Base-by-base conservation (phyloP, 1,140 invertebrate species). In the Leptopilina clavipes region DNA sequence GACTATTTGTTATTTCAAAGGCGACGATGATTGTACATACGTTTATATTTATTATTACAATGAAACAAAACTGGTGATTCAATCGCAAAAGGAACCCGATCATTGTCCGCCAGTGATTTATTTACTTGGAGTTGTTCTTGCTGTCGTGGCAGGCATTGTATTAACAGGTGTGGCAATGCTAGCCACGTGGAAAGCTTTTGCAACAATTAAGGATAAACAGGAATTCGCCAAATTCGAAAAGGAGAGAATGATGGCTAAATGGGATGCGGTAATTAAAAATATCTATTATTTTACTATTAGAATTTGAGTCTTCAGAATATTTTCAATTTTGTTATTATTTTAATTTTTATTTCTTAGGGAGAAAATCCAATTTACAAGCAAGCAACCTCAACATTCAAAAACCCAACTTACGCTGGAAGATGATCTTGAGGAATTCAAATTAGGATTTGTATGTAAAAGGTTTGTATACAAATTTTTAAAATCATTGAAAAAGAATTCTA, bases 361-460 rank as follows among this genome's bases (percentile, higher is more conserved):
- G 97, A 99, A 89, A 99, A 99, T 94, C 98, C 98, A 71, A 97
- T 99, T 84, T 99, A 98, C 92, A 98, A 97, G 89, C 97, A 98
- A 93, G 98, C 98, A 12, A 99, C 98, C n/a, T 98, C 98, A 19
- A 99, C 98, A 19, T 99, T 99, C 91, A 98, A 98, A 90, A 99
- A 99, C 92, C 98, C 98, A 59, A 98, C 96, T 6, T 99, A 99
- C 84, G 94, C 94, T 80, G 96, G 59, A 65, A 65, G 59, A 65
- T 65, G 25, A 65, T 31, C 11, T 65, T 37, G 59, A 31, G 19
- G 25, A 25, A 37, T 52, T 52, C 1, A 31, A 65, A 3, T 7
- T n/a, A 37, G 25, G 7, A 31, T 14, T 65, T 65, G 59, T 65
- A 12, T 25, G 2, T 31, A 7, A 22, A 65, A 31, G n/a, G 22